Conservation (phyloP, 2,888 invertebrate genomes). For the Homarus gammarus region DNA sequence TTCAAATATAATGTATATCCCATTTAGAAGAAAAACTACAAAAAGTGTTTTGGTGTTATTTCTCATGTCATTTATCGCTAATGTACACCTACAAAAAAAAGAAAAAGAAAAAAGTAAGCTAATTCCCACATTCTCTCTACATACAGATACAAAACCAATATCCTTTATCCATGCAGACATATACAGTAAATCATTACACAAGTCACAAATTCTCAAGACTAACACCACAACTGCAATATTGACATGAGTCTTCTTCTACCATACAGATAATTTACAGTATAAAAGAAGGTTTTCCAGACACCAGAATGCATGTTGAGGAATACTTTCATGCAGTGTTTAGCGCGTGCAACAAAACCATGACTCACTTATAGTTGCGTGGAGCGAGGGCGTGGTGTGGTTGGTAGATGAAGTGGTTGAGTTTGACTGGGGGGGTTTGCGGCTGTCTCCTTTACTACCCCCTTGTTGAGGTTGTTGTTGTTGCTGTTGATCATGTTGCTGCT, state of each 20-base stretch:
- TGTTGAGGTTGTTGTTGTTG: conserved; percentile 51
- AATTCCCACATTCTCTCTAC: not conserved
- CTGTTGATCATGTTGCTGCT: conserved; percentile 54
- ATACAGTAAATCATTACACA: conserved; percentile 8
- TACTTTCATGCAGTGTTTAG: conserved; percentile 9
- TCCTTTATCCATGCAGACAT: conserved; percentile 12
- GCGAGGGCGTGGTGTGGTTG: conserved; percentile 37
- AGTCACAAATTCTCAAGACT: not conserved
- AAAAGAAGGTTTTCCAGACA: not conserved
- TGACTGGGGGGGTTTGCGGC: conserved; percentile 54
- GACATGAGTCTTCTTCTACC: not conserved
- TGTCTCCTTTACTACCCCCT: conserved; percentile 66
- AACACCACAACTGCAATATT: not conserved
- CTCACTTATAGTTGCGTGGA: conserved; percentile 68
- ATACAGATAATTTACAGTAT: conserved; percentile 1
- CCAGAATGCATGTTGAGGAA: conserved; percentile 18
- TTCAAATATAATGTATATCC: not conserved
- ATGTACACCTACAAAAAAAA: not conserved
- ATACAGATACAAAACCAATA: not conserved
- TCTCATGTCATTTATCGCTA: not conserved
- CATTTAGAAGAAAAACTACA: not conserved
- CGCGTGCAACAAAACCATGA: conserved; percentile 9
- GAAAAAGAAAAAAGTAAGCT: not conserved
- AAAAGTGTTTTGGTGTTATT: not conserved
- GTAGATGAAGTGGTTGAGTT: conserved; percentile 44